Evolutionary conservation across 2,888 invertebrate species (phyloP).

Genomic region (Choristoneura rosaceana): DNA sequence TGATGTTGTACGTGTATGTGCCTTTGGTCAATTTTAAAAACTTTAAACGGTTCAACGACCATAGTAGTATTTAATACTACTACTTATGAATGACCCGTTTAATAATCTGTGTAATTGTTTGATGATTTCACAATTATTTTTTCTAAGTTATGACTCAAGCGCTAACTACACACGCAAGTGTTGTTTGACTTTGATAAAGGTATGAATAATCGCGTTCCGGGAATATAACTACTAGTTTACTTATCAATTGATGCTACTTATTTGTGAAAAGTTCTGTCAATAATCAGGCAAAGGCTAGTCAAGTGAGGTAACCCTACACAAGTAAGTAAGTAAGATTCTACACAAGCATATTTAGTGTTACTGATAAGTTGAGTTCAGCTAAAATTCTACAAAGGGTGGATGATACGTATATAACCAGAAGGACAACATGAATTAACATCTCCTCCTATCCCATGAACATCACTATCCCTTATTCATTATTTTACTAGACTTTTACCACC

Average conservation of each 20-base stretch:
- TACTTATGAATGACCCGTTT: slow-evolving; percentile 14
- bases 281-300: not conserved
- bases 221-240: slow-evolving; percentile 20
- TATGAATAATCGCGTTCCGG: slow-evolving; percentile 46
- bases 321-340: no score
- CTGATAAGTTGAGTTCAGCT: no score
- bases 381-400: no score
- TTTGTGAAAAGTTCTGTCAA: not conserved
- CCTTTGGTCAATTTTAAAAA: not conserved
- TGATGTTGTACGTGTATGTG: no score
- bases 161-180: slow-evolving; percentile 16
- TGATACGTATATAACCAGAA: no score
- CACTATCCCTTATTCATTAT: no score
- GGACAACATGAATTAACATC: no score
- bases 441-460: no score
- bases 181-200: slow-evolving; percentile 46
- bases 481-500: no score
- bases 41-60: not conserved
- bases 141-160: slow-evolving; percentile 31
- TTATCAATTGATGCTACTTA: slow-evolving; percentile 1
- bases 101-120: slow-evolving; percentile 17
- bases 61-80: not conserved
- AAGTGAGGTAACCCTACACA: not conserved
- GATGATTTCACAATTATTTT: slow-evolving; percentile 36
- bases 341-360: no score